These are phyloP conservation scores for Melitaea athalia DNA, from an alignment of 2,888 invertebrate species.

Conservation along the genomic window DNA sequence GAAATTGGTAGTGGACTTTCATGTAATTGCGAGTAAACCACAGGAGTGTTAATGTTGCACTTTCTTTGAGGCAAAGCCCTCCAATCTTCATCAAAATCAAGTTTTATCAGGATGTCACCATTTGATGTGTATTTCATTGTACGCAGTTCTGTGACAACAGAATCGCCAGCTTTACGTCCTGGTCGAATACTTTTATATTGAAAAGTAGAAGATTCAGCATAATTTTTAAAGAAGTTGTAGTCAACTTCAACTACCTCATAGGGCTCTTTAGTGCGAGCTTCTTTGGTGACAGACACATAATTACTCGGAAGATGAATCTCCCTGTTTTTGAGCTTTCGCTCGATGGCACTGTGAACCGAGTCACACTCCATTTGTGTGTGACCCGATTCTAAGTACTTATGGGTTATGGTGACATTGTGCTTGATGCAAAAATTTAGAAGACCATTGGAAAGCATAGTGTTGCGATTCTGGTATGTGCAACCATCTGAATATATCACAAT, in stretches of 20 bases:
- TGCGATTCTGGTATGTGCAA: too few species aligned
- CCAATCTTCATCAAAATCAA: slow-evolving; percentile 7
- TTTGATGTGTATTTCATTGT: neutral
- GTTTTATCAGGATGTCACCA: neutral
- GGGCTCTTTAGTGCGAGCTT: slow-evolving; percentile 15
- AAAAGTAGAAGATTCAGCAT: slow-evolving; percentile 12
- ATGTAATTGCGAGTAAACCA: slow-evolving; percentile 5
- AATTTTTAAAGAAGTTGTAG: slow-evolving; percentile 15
- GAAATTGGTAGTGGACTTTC: slow-evolving; percentile 38
- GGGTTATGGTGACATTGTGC: slow-evolving; percentile 21
- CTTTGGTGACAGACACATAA: slow-evolving; percentile 41
- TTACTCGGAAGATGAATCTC: slow-evolving; percentile 43
- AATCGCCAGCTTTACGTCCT: slow-evolving; percentile 35
- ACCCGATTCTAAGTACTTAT: slow-evolving; percentile 34
- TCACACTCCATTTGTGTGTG: slow-evolving; percentile 38
- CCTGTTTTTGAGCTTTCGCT: slow-evolving; percentile 46
- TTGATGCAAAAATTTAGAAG: slow-evolving; percentile 25
- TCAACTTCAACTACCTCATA: slow-evolving; percentile 20
- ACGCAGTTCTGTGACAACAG: slow-evolving; percentile 24
- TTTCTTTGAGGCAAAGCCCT: slow-evolving; percentile 8
- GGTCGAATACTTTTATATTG: slow-evolving; percentile 33
- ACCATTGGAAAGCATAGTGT: slow-evolving; percentile 32
- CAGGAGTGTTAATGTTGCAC: slow-evolving; percentile 4
- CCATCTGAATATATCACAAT: slow-evolving; percentile 40
- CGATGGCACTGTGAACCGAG: slow-evolving; percentile 43